Conservation (phyloP, 2,113 vertebrate species). For the Gambusia holbrooki region DNA sequence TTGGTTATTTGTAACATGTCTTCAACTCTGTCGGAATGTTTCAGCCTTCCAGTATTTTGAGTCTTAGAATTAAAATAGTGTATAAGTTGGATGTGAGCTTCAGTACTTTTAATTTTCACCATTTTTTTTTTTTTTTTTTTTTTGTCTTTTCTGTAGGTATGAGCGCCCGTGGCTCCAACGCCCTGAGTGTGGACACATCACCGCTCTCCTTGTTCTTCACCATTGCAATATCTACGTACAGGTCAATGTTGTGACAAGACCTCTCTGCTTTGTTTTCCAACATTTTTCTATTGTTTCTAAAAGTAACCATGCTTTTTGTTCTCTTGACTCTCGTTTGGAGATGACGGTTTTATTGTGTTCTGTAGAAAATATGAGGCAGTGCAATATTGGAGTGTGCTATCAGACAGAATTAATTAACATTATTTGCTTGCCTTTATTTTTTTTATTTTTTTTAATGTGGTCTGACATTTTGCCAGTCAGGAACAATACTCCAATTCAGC, state of each 20-base stretch:
- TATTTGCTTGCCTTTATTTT: slow-evolving; percentile 34
- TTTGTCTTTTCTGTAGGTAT: slow-evolving; percentile 79
- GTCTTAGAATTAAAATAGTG: slow-evolving; percentile 7
- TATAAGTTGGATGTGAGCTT: slow-evolving; percentile 4
- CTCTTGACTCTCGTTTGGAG: slow-evolving; percentile 27
- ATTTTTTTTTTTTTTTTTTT: slow-evolving; percentile 13
- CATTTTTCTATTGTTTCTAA: slow-evolving; percentile 34
- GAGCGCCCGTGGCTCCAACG: slow-evolving; percentile 88
- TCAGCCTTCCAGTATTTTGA: background rate
- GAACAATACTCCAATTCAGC: slow-evolving; percentile 67
- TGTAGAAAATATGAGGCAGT: slow-evolving; percentile 48
- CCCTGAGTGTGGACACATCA: slow-evolving; percentile 66
- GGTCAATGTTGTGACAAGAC: slow-evolving; percentile 76
- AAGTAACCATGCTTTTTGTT: slow-evolving; percentile 20
- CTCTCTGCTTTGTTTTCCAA: slow-evolving; percentile 38
- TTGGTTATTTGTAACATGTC: background rate
- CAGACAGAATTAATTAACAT: slow-evolving; percentile 39
- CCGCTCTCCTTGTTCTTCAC: slow-evolving; percentile 74
- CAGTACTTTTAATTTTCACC: background rate
- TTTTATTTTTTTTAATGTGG: background rate
- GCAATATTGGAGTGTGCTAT: slow-evolving; percentile 43
- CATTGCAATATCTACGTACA: slow-evolving; percentile 73
- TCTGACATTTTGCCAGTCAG: slow-evolving; percentile 53
- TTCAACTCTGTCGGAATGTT: background rate
- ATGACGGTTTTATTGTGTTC: slow-evolving; percentile 43